A percentile compares a stretch with the other conserved stretches of the same genome.
Evolutionary conservation across 2,888 invertebrate genomes (phyloP).

Genomic region (Zelleria hepariella): DNA sequence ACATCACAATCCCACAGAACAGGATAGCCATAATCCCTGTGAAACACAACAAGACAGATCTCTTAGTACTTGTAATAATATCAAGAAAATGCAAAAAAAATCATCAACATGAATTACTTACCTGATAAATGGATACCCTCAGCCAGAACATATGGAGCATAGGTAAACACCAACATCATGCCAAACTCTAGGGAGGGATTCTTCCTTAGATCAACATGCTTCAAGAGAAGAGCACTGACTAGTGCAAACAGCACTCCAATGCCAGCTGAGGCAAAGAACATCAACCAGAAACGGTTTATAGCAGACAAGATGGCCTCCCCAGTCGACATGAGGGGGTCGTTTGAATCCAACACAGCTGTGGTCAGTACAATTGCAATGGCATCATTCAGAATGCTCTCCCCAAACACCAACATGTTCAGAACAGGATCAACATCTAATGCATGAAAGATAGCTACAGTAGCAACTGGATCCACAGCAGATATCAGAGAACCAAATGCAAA

Average conservation of each 20-base stretch:
- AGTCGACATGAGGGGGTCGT: constrained; percentile 74
- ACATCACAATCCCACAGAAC: constrained; percentile 99
- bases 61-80: no score
- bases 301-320: constrained; percentile 90
- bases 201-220: constrained; percentile 95
- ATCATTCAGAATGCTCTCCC: constrained; percentile 95
- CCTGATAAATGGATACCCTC: constrained; percentile 96
- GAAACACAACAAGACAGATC: no score
- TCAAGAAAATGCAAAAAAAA: no score
- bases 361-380: constrained; percentile 98
- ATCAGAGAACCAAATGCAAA: constrained; percentile 99
- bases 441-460: constrained; percentile 98
- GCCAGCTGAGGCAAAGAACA: constrained; percentile 99
- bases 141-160: constrained; percentile 97
- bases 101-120: no score
- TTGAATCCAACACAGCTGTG: constrained; percentile 83
- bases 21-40: constrained; percentile 98
- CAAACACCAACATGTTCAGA: constrained; percentile 99
- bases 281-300: constrained; percentile 90
- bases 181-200: constrained; percentile 99
- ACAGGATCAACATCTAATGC: constrained; percentile 97
- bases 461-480: constrained; percentile 99
- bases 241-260: constrained; percentile 97
- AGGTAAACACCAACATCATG: constrained; percentile 98
- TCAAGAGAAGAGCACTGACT: constrained; percentile 90